Percentiles rank a stretch among this genome's conserved stretches.
These are phyloP conservation scores for Odontomachus brunneus DNA, from an alignment of 1,140 invertebrate genomes.

Conservation along the genomic window DNA sequence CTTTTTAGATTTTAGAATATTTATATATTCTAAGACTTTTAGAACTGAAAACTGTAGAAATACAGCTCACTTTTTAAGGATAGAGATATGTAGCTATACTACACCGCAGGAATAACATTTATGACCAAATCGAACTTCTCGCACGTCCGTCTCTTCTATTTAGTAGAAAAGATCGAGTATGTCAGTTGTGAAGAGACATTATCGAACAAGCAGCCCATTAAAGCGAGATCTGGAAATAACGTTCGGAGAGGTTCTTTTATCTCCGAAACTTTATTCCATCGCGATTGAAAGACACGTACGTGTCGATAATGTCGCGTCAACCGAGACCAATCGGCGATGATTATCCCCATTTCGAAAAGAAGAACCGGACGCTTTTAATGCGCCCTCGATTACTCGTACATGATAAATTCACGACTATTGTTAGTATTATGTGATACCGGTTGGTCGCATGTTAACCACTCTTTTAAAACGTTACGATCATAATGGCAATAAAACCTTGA, in stretches of 20 bases:
- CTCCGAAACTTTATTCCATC: not conserved
- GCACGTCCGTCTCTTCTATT: not conserved
- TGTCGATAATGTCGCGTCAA: constrained; percentile 65
- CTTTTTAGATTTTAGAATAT: too few species aligned
- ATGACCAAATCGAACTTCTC: too few species aligned
- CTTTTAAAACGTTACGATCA: constrained; percentile 36
- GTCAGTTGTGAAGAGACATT: constrained; percentile 6
- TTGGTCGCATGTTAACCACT: constrained; percentile 26
- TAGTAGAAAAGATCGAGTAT: constrained; percentile 9
- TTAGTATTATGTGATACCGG: constrained; percentile 4
- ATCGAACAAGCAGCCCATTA: constrained; percentile 29
- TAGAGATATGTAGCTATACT: too few species aligned
- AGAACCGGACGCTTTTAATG: constrained; percentile 41
- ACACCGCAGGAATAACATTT: too few species aligned
- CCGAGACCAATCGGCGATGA: constrained; percentile 21
- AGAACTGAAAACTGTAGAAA: too few species aligned
- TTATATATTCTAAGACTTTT: too few species aligned
- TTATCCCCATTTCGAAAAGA: constrained; percentile 6
- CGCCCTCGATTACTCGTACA: constrained; percentile 7
- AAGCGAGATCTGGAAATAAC: constrained; percentile 59
- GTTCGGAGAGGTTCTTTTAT: constrained; percentile 17
- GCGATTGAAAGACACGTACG: constrained; percentile 19
- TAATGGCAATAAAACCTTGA: constrained; percentile 40
- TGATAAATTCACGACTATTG: constrained; percentile 50
- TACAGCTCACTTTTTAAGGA: too few species aligned